A percentile compares a stretch with the other conserved stretches of the same genome.
phyloP scores from a whole-genome alignment of 35 echinoderm and acorn worm species.

The Ophiothrix spiculata region DNA sequence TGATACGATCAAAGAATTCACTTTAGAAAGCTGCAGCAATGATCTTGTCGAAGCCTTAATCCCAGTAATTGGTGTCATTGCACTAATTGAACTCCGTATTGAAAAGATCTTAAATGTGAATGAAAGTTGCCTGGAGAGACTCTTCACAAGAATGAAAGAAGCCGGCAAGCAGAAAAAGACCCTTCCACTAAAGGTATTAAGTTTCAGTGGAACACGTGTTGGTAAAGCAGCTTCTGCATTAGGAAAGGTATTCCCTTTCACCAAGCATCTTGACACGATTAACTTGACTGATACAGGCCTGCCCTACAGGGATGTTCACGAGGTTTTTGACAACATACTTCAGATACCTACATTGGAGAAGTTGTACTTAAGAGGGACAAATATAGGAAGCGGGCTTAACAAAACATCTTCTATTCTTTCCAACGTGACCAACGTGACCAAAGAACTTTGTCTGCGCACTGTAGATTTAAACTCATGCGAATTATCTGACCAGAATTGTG shows the following conservation, averaged over 20 bases:
- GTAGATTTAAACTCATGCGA: neutral
- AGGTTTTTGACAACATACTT: neutral
- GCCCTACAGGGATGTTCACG: neutral
- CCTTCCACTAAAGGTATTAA: neutral
- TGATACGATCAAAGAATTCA: neutral
- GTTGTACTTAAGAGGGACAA: neutral
- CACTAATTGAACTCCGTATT: neutral
- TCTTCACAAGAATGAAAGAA: neutral
- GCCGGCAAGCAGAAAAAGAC: neutral
- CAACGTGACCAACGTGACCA: neutral
- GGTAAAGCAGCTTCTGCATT: neutral
- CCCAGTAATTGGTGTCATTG: neutral
- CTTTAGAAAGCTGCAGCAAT: neutral
- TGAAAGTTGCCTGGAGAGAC: neutral
- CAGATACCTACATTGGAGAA: neutral
- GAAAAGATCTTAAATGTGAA: neutral
- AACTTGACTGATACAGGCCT: neutral
- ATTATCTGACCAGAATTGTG: neutral
- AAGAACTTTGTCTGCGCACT: neutral
- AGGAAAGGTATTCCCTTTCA: neutral
- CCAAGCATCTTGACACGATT: neutral
- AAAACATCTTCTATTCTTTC: neutral
- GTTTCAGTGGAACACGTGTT: neutral
- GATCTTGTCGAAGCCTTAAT: neutral
- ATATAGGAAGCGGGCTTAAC: neutral